Evolutionary conservation across 1,140 invertebrate genomes (phyloP), one percentile per base, ranked within the genome.

Genomic region (Drosophila athabasca): DNA sequence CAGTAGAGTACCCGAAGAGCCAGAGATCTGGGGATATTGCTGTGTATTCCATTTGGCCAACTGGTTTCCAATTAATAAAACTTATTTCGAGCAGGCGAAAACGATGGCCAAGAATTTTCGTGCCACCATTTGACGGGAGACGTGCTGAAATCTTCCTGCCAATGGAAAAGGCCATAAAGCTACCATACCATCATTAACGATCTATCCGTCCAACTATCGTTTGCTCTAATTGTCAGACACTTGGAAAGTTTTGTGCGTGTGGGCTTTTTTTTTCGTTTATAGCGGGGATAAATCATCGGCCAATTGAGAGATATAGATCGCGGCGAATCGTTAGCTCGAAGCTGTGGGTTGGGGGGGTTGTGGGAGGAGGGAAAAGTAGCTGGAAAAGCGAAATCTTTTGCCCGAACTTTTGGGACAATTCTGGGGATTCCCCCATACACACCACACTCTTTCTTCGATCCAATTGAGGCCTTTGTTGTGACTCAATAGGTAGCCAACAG

Each of bases 221-320:
- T 73, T 87, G 81, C 82, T 87, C 73, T 71, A 72, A 74, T 87
- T 84, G 61, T 77, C 51, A 44, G 41, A 31, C 49, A 53, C 55
- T 77, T 77, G 67, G 81, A 84, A 84, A 84, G 81, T 80, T 83
- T 67, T 55, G 31, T 66, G 29, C 39, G n/a, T 44, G 5, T 51
- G n/a, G 29, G 39, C 39, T 8, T 43, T 52, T 31, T n/a, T 52
- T 52, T 26, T 52, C 19, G 39, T 76, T 71, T 66, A 64, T 67
- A 48, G 29, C 19, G 55, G 22, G 26, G 45, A 85, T 76, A 76
- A 76, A 80, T 62, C 44, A 49, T 11, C 22, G 46, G 15, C 4
- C 49, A 19, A 22, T n/a, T n/a, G 26, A 59, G 48, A 65, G 48
- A 65, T 75, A 45, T 54, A 57, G 67, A 59, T 54, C 57, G 19